Conservation (phyloP, 2,888 invertebrate genomes). For the Flabesymbios commensalis region DNA sequence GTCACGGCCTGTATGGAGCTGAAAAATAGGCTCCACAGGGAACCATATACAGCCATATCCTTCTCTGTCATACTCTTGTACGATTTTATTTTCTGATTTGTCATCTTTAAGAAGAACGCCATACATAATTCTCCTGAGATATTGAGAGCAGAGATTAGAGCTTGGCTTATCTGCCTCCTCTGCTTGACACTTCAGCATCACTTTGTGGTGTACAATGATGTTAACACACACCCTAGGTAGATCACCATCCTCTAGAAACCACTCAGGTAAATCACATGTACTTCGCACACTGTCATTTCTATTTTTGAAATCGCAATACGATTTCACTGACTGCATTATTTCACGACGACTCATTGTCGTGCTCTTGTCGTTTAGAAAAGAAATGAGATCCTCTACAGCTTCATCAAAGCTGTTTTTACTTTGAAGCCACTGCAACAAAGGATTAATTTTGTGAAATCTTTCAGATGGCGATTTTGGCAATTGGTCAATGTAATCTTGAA, state of each 20-base stretch:
- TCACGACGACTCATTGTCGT: too few species aligned
- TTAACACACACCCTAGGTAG: slow-evolving; percentile 72
- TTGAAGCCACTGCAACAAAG: not conserved
- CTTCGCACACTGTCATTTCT: too few species aligned
- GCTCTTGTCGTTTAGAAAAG: too few species aligned
- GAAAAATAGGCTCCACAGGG: not conserved
- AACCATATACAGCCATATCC: too few species aligned
- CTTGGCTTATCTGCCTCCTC: slow-evolving; percentile 43
- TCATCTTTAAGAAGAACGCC: slow-evolving; percentile 45
- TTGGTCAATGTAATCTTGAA: not conserved
- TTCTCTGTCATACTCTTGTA: not conserved
- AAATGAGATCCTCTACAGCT: not conserved
- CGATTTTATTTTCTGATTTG: not conserved
- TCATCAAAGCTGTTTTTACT: not conserved
- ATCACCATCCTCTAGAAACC: too few species aligned
- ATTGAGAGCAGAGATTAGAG: slow-evolving; percentile 42
- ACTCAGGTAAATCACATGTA: too few species aligned
- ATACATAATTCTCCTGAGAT: slow-evolving; percentile 49
- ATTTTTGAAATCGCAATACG: too few species aligned
- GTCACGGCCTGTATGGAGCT: not conserved
- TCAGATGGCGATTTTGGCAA: not conserved
- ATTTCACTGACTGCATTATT: too few species aligned
- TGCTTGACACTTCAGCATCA: slow-evolving; percentile 51
- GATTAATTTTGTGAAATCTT: not conserved
- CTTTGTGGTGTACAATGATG: slow-evolving; percentile 45